These are phyloP conservation scores for Ceratotherium simum DNA, from an alignment of 2,113 vertebrate genomes.

Conservation along the genomic window DNA sequence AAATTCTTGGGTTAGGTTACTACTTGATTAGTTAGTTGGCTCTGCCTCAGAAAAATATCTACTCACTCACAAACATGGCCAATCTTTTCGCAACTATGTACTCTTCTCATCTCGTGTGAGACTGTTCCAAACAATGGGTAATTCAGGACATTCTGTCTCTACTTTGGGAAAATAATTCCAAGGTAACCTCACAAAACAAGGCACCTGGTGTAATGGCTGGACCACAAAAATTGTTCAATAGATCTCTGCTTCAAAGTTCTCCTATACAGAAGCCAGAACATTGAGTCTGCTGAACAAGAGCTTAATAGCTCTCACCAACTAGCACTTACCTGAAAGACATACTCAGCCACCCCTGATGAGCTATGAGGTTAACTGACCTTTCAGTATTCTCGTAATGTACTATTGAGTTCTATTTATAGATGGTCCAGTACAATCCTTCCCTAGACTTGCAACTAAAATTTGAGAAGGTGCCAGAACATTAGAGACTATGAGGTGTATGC, in stretches of 20 bases:
- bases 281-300: background rate
- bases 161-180: slow-evolving; percentile 59
- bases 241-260: background rate
- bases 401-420: background rate
- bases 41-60: slow-evolving; percentile 7
- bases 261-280: background rate
- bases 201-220: background rate
- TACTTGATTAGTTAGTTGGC: slow-evolving; percentile 31
- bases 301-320: background rate
- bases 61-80: slow-evolving; percentile 46
- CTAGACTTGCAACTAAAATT: background rate
- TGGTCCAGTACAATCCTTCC: background rate
- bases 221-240: background rate
- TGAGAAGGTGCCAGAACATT: background rate
- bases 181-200: slow-evolving; percentile 45
- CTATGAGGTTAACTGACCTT: background rate
- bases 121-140: background rate
- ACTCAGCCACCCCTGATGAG: background rate
- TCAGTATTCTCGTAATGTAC: background rate
- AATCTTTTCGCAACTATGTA: slow-evolving; percentile 22
- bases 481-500: background rate
- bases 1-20: slow-evolving; percentile 49
- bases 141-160: slow-evolving; percentile 57
- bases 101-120: slow-evolving; percentile 17
- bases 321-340: background rate